phyloP scores from a whole-genome alignment of 2,113 vertebrate species.

The Todiramphus chloris region DNA sequence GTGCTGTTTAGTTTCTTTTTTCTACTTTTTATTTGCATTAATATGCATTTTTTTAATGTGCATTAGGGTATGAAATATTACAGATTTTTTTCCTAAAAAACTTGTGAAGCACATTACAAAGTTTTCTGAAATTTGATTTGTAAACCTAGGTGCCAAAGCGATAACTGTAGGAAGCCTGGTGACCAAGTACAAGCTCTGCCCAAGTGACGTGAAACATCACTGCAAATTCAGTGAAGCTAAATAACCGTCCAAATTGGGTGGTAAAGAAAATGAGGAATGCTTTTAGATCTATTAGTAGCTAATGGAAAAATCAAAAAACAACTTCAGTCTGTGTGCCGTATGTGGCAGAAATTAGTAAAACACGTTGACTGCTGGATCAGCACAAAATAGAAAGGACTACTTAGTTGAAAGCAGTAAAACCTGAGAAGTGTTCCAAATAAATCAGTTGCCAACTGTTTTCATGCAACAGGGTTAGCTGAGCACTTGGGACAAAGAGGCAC shows the following conservation, averaged over 20 bases:
- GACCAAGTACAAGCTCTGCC: not conserved
- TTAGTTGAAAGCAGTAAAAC: not conserved
- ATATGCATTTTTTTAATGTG: accelerated
- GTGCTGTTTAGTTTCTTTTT: not conserved
- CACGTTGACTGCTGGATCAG: not conserved
- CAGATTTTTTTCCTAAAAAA: not conserved
- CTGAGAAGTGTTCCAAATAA: not conserved
- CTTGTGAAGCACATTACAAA: not conserved
- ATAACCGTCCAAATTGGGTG: not conserved
- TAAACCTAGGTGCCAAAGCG: not conserved
- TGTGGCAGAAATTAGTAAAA: constrained; percentile 3
- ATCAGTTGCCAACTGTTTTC: not conserved
- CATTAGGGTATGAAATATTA: not conserved
- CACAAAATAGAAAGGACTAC: not conserved
- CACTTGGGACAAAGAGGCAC: not conserved
- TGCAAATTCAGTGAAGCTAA: constrained; percentile 25
- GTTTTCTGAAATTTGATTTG: not conserved
- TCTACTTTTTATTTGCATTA: not conserved
- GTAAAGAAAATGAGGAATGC: constrained; percentile 51
- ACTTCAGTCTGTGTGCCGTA: not conserved
- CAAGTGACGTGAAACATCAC: not conserved
- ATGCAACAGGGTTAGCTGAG: not conserved
- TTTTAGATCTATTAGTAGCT: constrained; percentile 46
- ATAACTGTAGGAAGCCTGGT: not conserved
- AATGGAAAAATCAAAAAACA: constrained; percentile 49